Percentiles rank a stretch among this genome's conserved stretches.
These are phyloP conservation scores for Burhinus oedicnemus DNA, from an alignment of 2,113 vertebrate genomes.

Conservation along the genomic window DNA sequence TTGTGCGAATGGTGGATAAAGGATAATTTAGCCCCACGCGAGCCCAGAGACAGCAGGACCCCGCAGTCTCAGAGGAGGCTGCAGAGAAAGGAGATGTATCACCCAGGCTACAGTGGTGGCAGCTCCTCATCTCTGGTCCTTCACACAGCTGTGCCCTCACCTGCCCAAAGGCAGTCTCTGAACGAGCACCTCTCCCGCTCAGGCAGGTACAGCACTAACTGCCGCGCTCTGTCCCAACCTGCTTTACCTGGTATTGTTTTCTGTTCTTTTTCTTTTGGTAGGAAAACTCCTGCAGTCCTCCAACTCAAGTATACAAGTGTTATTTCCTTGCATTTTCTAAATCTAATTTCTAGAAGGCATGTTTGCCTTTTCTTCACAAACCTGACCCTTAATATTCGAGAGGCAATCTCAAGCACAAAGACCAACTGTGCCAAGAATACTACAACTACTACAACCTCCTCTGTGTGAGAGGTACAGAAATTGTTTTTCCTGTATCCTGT, in stretches of 20 bases:
- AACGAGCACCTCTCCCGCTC: neutral
- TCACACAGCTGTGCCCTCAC: neutral
- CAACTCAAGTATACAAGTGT: neutral
- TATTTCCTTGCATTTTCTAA: neutral
- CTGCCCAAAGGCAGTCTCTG: neutral
- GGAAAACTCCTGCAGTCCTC: neutral
- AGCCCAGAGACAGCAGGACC: neutral
- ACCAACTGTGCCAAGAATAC: neutral
- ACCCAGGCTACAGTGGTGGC: neutral
- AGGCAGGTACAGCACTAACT: neutral
- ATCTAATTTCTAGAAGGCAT: neutral
- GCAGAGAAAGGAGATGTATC: neutral
- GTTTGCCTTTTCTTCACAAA: neutral
- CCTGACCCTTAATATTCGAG: neutral
- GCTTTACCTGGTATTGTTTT: neutral
- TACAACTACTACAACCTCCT: neutral
- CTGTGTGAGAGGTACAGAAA: neutral
- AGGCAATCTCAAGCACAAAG: neutral
- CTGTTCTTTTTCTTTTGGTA: neutral
- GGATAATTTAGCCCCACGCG: rapidly evolving
- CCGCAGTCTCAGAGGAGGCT: neutral
- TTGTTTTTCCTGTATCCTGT: no score
- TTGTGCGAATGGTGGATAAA: neutral
- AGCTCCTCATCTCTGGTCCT: neutral
- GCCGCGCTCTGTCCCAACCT: neutral